Conservation (phyloP, 2,888 invertebrate species). For the Heliconius cydno region DNA sequence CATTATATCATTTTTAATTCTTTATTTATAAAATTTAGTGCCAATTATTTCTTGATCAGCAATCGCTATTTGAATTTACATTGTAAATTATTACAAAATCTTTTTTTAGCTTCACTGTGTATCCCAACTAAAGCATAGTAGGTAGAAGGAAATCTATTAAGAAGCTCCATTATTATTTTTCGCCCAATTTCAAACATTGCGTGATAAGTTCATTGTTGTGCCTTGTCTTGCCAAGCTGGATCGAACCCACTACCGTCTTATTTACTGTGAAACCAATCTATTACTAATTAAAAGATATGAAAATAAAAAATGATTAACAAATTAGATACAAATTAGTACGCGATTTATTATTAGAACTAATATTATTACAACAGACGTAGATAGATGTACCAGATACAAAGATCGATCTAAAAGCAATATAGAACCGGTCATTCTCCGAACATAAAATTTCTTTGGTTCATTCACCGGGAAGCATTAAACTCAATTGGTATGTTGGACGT, state of each 20-base stretch:
- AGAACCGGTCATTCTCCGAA: slow-evolving; percentile 27
- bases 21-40: neutral
- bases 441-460: slow-evolving; percentile 28
- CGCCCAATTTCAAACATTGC: neutral
- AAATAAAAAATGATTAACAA: neutral
- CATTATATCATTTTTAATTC: neutral
- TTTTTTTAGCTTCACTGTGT: neutral
- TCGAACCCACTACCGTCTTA: neutral
- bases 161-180: neutral
- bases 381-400: slow-evolving; percentile 10
- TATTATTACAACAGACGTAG: neutral
- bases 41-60: neutral
- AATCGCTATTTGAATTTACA: neutral
- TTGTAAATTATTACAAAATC: neutral
- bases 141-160: neutral
- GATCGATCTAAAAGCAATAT: slow-evolving; percentile 23
- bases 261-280: neutral
- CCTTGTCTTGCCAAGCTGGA: neutral
- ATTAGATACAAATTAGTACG: neutral
- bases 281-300: neutral
- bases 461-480: slow-evolving; percentile 28
- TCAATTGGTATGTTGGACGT: slow-evolving; percentile 14
- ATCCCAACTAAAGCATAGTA: neutral
- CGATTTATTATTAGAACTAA: slow-evolving; percentile 3
- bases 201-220: neutral